Base-by-base conservation (phyloP, 1,140 invertebrate species). In the Thaumatotibia leucotreta region DNA sequence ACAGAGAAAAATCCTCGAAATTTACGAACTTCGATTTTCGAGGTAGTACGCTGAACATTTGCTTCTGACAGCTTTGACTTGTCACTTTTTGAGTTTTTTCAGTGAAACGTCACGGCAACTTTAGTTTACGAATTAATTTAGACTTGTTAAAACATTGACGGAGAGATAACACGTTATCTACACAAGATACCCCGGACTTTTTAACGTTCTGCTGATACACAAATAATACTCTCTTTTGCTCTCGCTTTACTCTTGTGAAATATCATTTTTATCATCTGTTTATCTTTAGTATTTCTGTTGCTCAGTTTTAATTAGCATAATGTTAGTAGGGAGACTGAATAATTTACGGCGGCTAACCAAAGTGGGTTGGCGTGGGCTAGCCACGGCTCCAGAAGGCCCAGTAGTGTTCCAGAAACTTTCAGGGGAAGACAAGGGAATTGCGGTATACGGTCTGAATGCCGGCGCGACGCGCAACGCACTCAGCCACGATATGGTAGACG, bases 391-490 rank as follows among this genome's bases (percentile, higher is more conserved):
- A 23, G 31, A 65, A 20, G 64, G 35, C 6, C 68, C 69, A 24
- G 39, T 76, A 1, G 31, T 71, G 6, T 45, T 74, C 20, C 54
- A 74, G 27, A 71, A 67, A 61, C 52, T 81, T 22, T 24, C 73
- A 8, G 94, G 93, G 2, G 84, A 93, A 39, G 92, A 93, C 65
- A 87, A 93, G 62, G 96, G 96, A 20, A 95, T 97, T 69, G 93
- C 93, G 0, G 94, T 97, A 0, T 86, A 97, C 62, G 94, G 94
- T 23, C 84, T 98, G 14, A 97, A 97, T 82, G 92, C 96, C 31
- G 94, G 95, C 0, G 85, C 93, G 64, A 93, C 94, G 9, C 96
- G 95, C 83, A 98, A 98, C 90, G 92, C 97, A 0, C 93, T 97
- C 32, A 93, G 95, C 69, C 93, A 92, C 78, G 85, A 84, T 10